Percentiles rank a stretch among this genome's conserved stretches.
phyloP scores from a whole-genome alignment of 2,888 invertebrate species.

The Philereme vetulata region DNA sequence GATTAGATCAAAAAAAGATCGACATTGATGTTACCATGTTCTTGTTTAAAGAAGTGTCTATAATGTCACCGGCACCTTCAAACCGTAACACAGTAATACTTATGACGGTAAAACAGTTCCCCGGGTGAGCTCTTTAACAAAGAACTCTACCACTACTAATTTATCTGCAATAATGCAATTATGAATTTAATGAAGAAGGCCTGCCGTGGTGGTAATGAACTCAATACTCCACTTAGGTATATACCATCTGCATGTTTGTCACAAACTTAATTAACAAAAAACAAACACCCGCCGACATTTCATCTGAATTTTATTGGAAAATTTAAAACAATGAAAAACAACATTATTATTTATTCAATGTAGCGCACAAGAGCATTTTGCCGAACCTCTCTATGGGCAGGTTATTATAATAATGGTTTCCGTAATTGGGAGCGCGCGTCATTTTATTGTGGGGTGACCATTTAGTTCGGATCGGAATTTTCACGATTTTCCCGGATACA shows the following conservation, averaged over 20 bases:
- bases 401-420: constrained; percentile 71
- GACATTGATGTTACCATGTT: too few species aligned
- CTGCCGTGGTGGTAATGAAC: not conserved
- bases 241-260: constrained; percentile 3
- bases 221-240: not conserved
- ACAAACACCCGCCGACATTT: constrained; percentile 20
- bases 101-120: too few species aligned
- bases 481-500: constrained; percentile 14
- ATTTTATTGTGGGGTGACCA: constrained; percentile 62
- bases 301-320: constrained; percentile 38
- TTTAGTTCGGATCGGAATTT: constrained; percentile 12
- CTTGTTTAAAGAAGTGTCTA: too few species aligned
- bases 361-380: constrained; percentile 66
- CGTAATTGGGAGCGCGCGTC: constrained; percentile 70
- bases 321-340: constrained; percentile 45
- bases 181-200: not conserved
- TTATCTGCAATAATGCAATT: too few species aligned
- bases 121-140: too few species aligned
- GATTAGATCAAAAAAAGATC: too few species aligned
- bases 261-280: constrained; percentile 18
- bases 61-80: too few species aligned
- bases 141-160: too few species aligned
- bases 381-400: constrained; percentile 60
- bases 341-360: constrained; percentile 63
- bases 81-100: too few species aligned